Base-by-base conservation (phyloP, 2,888 invertebrate species). In the Morpho deidamia region DNA sequence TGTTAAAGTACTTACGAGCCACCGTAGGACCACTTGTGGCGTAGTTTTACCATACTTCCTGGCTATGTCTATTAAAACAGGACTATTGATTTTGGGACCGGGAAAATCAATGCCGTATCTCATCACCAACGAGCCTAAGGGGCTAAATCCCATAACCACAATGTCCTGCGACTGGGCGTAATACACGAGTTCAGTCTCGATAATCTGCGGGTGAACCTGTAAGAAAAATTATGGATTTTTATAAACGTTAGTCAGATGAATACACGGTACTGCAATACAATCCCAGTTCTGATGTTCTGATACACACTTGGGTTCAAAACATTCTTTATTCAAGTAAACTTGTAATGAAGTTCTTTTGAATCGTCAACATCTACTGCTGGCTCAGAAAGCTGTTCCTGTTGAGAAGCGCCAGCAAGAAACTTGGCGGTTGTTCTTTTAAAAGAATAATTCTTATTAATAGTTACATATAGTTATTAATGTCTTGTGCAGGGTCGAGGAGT, bases 101-200 rank as follows among this genome's bases (percentile, higher is more conserved):
- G 81, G 73, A 8, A 88, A 78, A 41, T 74, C 68, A 11, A 74
- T 68, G 0, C 83, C 81, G 55, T 82, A 85, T 8, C 85, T 75
- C 48, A 75, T 78, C 1, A 92, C 92, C 11, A 87, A 60, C 0
- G 92, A 81, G 0, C 94, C 95, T 10, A 95, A 83, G 0, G 95
- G 94, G 61, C 93, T 92, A 75, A 93, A 95, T 0, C 81, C 95
- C 82, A 87, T 92, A 56, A 95, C 82, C 0, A 88, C 78, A 12
- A 96, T 90, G 9, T 84, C 90, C 38, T 91, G 77, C 7, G 88
- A 72, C 42, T 90, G 90, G 63, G 95, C 92, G 61, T 91, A 93
- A 1, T 90, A 76, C 1, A 93, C 90, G 38, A 95, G 70, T 11
- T 93, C 91, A 44, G 81, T 82, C 65, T 95, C 93, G 38, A 91